These are phyloP conservation scores for Scaptodrosophila latifasciaeformis DNA, from an alignment of 2,888 invertebrate species.

Conservation along the genomic window DNA sequence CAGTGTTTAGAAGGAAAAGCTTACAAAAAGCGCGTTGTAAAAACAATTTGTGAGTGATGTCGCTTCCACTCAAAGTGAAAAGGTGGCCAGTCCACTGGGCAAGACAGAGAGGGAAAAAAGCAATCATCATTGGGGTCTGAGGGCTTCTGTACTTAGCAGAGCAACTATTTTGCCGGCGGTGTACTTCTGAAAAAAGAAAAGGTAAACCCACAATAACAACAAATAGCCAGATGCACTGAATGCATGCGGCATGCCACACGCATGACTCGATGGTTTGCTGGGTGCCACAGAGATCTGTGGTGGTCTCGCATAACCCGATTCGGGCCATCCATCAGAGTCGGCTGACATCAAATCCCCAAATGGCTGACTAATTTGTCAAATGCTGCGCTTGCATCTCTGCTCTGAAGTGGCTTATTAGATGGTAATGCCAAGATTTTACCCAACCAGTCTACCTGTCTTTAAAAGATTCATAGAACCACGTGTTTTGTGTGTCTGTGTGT, in stretches of 20 bases:
- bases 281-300: neutral
- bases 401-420: constrained; percentile 33
- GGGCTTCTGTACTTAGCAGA: too few species aligned
- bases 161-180: too few species aligned
- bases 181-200: neutral
- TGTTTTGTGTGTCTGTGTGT: neutral
- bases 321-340: constrained; percentile 1
- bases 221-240: neutral
- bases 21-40: constrained; percentile 37
- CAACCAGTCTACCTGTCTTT: constrained; percentile 1
- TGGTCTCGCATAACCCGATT: neutral
- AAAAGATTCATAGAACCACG: constrained; percentile 14
- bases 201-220: neutral
- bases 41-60: neutral
- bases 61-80: too few species aligned
- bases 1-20: too few species aligned
- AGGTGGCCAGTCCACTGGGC: too few species aligned
- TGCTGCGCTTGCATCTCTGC: constrained; percentile 13
- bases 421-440: constrained; percentile 24
- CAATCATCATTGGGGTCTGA: too few species aligned
- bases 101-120: too few species aligned
- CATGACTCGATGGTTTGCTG: neutral
- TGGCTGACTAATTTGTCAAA: constrained; percentile 58
- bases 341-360: constrained; percentile 33
- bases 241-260: neutral